These are phyloP conservation scores for Agonopterix arenella DNA, from an alignment of 2,888 invertebrate genomes.

Conservation along the genomic window DNA sequence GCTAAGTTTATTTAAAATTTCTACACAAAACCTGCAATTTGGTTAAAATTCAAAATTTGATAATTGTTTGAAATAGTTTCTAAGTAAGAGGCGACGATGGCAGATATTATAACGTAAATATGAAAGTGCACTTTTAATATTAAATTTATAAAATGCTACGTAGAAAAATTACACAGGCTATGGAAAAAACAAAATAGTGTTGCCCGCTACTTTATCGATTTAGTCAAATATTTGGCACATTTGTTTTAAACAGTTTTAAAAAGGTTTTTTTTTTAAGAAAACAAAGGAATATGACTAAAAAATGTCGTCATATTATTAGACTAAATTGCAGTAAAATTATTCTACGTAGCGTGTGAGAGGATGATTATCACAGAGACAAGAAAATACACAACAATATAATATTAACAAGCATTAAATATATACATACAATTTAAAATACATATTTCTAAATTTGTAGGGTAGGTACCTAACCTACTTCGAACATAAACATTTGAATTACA, in stretches of 20 bases:
- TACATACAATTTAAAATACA: too few relatives aligned
- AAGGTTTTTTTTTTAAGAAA: background rate
- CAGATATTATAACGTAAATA: slow-evolving; percentile 32
- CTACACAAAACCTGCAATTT: slow-evolving; percentile 28
- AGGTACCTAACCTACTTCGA: too few relatives aligned
- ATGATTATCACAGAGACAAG: slow-evolving; percentile 51
- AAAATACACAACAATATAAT: slow-evolving; percentile 16
- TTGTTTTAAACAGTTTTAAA: background rate
- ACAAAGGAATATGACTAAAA: background rate
- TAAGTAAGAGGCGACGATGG: slow-evolving; percentile 43
- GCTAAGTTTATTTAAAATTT: background rate
- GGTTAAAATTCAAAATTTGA: slow-evolving; percentile 49
- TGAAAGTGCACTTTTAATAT: slow-evolving; percentile 46
- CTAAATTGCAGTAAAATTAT: slow-evolving; percentile 22
- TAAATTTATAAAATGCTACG: slow-evolving; percentile 22
- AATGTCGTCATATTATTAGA: background rate
- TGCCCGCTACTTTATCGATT: slow-evolving; percentile 1
- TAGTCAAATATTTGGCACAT: slow-evolving; percentile 19
- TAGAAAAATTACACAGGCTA: slow-evolving; percentile 16
- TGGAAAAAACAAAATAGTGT: background rate
- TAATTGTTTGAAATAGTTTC: slow-evolving; percentile 21
- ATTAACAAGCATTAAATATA: background rate
- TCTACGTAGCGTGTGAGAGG: slow-evolving; percentile 26
- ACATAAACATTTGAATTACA: too few relatives aligned
- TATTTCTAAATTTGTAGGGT: too few relatives aligned